Evolutionary conservation across 2,797 vertebrate genomes (phyloP).

Genomic region (Harpagifer antarcticus): DNA sequence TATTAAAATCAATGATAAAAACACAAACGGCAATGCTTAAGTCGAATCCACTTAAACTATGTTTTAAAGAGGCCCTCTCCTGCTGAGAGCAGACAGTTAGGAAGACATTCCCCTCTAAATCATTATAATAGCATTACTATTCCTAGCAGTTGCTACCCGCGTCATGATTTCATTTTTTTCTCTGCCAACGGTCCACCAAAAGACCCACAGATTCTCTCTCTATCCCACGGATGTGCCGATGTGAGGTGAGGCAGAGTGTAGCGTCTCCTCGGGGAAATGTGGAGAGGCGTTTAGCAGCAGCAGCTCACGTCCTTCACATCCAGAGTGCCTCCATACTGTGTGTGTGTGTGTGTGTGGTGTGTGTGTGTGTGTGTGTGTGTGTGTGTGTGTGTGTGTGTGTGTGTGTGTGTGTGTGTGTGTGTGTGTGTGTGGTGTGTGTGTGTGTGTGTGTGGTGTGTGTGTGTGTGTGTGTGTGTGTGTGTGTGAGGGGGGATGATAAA

Average conservation of each 20-base stretch:
- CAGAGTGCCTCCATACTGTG: conserved; percentile 46
- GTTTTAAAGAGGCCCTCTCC: too few relatives aligned
- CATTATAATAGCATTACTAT: conserved; percentile 82
- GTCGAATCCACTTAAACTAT: too few relatives aligned
- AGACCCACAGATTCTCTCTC: conserved; percentile 24
- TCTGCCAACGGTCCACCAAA: conserved; percentile 43
- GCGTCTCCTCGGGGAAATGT: conserved; percentile 54
- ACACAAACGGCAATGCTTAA: too few relatives aligned
- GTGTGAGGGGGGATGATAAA: too few relatives aligned
- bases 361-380: too few relatives aligned
- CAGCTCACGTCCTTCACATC: conserved; percentile 47
- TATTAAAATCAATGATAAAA: too few relatives aligned
- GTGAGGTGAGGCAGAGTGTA: conserved; percentile 60
- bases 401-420: too few relatives aligned
- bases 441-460: too few relatives aligned
- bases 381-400: too few relatives aligned
- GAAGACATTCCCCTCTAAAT: conserved; percentile 81
- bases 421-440: too few relatives aligned
- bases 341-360: too few relatives aligned
- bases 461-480: too few relatives aligned
- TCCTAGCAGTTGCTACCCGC: conserved; percentile 70
- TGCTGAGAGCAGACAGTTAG: conserved; percentile 78
- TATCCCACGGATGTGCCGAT: conserved; percentile 28
- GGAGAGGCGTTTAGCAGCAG: conserved; percentile 56
- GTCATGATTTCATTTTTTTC: conserved; percentile 74